Conservation (phyloP, 2,797 vertebrate genomes). For the Australoheros facetus region DNA sequence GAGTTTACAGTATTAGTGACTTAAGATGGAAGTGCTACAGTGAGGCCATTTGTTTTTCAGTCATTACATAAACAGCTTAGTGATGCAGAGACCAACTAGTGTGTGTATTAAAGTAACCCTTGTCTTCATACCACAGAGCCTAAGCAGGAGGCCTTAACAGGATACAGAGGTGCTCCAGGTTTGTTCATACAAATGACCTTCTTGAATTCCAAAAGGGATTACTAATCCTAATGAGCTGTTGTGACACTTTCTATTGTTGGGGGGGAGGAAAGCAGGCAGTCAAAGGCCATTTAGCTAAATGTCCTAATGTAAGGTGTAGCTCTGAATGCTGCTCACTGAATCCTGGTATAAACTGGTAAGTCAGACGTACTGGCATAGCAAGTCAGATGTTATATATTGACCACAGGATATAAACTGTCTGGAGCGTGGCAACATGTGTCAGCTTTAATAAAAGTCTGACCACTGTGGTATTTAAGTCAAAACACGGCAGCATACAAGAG, state of each 20-base stretch:
- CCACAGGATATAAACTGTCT: background rate
- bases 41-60: conserved; percentile 24
- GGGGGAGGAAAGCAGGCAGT: background rate
- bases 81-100: conserved; percentile 39
- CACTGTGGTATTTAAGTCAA: background rate
- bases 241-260: conserved; percentile 41
- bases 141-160: conserved; percentile 45
- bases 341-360: background rate
- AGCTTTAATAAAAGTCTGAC: conserved; percentile 3
- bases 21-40: conserved; percentile 10
- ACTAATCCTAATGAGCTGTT: conserved; percentile 55
- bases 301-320: background rate
- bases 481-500: background rate
- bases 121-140: conserved; percentile 45
- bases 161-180: conserved; percentile 36
- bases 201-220: conserved; percentile 61
- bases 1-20: background rate
- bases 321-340: conserved; percentile 14
- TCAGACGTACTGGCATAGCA: background rate
- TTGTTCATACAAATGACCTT: conserved; percentile 53
- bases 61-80: conserved; percentile 51
- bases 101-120: conserved; percentile 30
- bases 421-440: background rate
- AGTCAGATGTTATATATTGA: background rate
- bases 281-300: conserved; percentile 23